Base-by-base conservation (phyloP, 2,113 vertebrate genomes). In the Callithrix jacchus region DNA sequence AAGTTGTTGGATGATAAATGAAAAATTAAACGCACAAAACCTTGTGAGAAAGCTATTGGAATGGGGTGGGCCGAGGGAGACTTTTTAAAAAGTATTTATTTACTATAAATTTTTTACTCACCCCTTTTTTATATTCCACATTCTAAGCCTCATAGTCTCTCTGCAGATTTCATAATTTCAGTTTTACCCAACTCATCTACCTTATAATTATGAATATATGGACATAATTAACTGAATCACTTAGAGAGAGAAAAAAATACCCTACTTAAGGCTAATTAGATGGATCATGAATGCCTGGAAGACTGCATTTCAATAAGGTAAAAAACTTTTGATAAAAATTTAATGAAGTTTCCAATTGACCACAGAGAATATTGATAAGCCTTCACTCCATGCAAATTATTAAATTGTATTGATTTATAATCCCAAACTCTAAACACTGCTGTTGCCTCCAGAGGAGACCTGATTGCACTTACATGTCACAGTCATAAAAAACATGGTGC, bases 241-340 rank as follows among this genome's bases (percentile, higher is more conserved):
- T 98, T 97, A 96, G 96, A 98, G 92, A 96, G 90, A 79, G 10
- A 71, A 96, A 94, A 97, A 98, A 94, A 95, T 95, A 80, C 84
- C 95, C 97, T 98, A 97, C 97, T 98, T 98, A 96, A 98, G 94
- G 95, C 96, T 98, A 98, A 98, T 98, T 98, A 98, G 96, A 97
- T 97, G 97, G 98, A 98, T 97, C 97, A 93, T 84, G 96, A 97
- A 98, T 94, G 97, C 92, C 96, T 96, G 88, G 94, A 97, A 98
- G 94, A 98, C 97, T 98, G 97, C 97, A 98, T 98, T 98, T 98
- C 92, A 95, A 97, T 95, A 97, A 97, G 97, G 96, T 97, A 92
- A 97, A 98, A 99, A 98, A 98, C 97, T 97, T 97, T 96, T 71
- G 98, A 98, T 98, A 98, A 98, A 98, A 97, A 95, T 94, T 93